Evolutionary conservation across 64 coral and sea anemone species (phyloP).

Genomic region (Actinia equina): DNA sequence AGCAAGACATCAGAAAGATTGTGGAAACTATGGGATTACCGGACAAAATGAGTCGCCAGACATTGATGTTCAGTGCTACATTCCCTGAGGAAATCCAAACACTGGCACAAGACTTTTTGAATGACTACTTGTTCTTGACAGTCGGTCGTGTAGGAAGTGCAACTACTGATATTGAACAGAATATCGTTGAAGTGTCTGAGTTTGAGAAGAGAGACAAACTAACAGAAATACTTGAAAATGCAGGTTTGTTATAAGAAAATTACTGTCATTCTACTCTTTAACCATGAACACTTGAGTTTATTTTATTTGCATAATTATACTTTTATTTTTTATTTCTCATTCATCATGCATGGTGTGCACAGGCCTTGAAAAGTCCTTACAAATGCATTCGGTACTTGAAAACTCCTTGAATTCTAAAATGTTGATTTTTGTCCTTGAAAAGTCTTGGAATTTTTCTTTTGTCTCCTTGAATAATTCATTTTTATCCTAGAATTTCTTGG

Average conservation of each 20-base stretch:
- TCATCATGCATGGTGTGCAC: too few relatives aligned
- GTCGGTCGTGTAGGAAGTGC: slow-evolving; percentile 93
- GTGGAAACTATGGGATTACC: slow-evolving; percentile 67
- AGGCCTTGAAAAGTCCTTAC: too few relatives aligned
- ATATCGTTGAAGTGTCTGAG: slow-evolving; percentile 78
- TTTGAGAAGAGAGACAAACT: slow-evolving; percentile 91
- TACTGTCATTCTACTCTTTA: too few relatives aligned
- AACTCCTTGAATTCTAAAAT: too few relatives aligned
- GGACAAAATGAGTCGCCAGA: slow-evolving; percentile 74
- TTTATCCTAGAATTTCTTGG: too few relatives aligned
- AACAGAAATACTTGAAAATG: slow-evolving; percentile 68
- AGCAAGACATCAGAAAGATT: slow-evolving; percentile 66
- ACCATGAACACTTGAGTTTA: too few relatives aligned
- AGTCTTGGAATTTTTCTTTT: too few relatives aligned
- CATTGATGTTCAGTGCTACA: slow-evolving; percentile 97
- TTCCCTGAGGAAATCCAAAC: slow-evolving; percentile 97
- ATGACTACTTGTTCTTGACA: slow-evolving; percentile 96
- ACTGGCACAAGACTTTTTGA: slow-evolving; percentile 90
- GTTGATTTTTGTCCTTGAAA: too few relatives aligned
- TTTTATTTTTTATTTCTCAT: too few relatives aligned
- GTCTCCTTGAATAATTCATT: too few relatives aligned
- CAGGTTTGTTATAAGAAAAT: slow-evolving; percentile 45
- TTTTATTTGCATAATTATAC: too few relatives aligned
- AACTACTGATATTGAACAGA: slow-evolving; percentile 96
- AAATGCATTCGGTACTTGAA: too few relatives aligned